Conservation (phyloP, 2,888 invertebrate genomes). For the Pyrrhosoma nymphula region DNA sequence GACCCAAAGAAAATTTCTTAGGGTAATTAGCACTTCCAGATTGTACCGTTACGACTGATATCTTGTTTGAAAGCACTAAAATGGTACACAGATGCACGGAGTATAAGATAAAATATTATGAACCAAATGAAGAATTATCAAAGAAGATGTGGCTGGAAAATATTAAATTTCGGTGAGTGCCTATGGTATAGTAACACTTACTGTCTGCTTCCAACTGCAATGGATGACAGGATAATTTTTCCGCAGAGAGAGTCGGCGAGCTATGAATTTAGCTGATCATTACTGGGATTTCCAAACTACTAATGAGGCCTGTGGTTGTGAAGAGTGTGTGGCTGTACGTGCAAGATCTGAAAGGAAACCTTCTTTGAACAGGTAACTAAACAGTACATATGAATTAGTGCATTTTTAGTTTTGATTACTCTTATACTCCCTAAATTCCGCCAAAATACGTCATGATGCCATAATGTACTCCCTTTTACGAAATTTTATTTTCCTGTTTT, state of each 20-base stretch:
- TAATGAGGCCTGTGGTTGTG: slow-evolving; percentile 71
- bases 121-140: slow-evolving; percentile 54
- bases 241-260: slow-evolving; percentile 70
- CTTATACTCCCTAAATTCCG: too few relatives aligned
- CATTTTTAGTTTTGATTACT: too few relatives aligned
- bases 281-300: slow-evolving; percentile 71
- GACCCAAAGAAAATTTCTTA: background rate
- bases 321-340: slow-evolving; percentile 41
- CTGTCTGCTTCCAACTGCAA: background rate
- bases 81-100: slow-evolving; percentile 55
- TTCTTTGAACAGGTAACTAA: background rate
- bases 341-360: background rate
- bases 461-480: too few relatives aligned
- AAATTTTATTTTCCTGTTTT: too few relatives aligned
- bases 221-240: background rate
- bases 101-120: slow-evolving; percentile 50
- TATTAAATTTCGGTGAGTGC: slow-evolving; percentile 41
- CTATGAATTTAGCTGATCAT: slow-evolving; percentile 70
- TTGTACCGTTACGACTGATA: background rate
- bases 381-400: too few relatives aligned
- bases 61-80: background rate
- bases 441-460: too few relatives aligned
- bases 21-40: background rate
- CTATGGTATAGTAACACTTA: background rate
- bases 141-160: slow-evolving; percentile 60